Evolutionary conservation across 1,140 invertebrate genomes (phyloP).

Genomic region (Tetraneura akinire): DNA sequence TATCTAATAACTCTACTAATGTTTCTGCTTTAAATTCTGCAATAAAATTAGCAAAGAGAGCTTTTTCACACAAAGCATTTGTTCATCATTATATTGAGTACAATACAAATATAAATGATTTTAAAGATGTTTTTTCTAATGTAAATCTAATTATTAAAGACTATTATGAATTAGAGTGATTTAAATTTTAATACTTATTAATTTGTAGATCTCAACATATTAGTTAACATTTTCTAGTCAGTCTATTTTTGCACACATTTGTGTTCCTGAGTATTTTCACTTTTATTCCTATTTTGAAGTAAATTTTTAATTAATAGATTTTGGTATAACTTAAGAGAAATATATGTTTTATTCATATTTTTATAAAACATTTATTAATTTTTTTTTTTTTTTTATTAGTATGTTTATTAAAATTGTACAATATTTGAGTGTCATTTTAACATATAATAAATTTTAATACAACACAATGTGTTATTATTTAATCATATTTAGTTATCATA

Average conservation of each 20-base stretch:
- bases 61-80: conserved; percentile 42
- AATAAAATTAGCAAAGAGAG: conserved; percentile 31
- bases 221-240: conserved; percentile 40
- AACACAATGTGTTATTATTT: conserved; percentile 9
- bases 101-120: conserved; percentile 40
- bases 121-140: conserved; percentile 32
- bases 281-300: conserved; percentile 17
- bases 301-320: conserved; percentile 18
- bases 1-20: conserved; percentile 32
- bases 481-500: neutral
- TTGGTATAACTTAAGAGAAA: neutral
- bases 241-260: conserved; percentile 4
- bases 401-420: conserved; percentile 21
- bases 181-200: neutral
- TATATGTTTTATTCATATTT: neutral
- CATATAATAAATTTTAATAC: conserved; percentile 39
- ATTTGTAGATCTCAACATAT: conserved; percentile 31
- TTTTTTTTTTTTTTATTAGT: neutral
- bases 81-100: conserved; percentile 44
- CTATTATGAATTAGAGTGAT: conserved; percentile 43
- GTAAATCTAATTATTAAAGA: conserved; percentile 35
- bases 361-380: neutral
- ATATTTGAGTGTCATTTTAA: neutral
- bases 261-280: conserved; percentile 19
- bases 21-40: conserved; percentile 16